Percentiles rank a stretch among this genome's conserved stretches.
Conservation (phyloP, 1,140 invertebrate genomes). For the Tribolium castaneum region DNA sequence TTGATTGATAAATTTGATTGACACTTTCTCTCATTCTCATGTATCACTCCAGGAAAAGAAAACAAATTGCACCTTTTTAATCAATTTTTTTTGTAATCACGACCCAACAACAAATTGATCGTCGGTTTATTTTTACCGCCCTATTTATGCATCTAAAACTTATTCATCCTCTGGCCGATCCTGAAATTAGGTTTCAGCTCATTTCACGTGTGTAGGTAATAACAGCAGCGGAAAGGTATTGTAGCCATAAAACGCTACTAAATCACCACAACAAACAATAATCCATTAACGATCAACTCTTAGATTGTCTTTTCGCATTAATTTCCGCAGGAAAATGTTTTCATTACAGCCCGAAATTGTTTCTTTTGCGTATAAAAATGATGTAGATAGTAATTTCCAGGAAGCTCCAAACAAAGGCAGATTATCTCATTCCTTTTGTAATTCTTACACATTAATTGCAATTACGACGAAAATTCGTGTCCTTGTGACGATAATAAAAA, state of each 20-base stretch:
- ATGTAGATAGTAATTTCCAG: background rate
- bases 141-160: too few species aligned
- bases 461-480: background rate
- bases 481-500: background rate
- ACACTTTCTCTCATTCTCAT: background rate
- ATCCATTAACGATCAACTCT: background rate
- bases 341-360: conserved; percentile 5
- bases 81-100: too few species aligned
- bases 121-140: too few species aligned
- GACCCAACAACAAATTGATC: too few species aligned
- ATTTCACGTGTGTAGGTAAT: background rate
- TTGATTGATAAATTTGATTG: background rate
- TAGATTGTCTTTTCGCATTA: background rate
- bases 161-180: too few species aligned
- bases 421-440: background rate
- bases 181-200: background rate
- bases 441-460: background rate
- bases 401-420: background rate
- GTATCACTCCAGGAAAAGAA: too few species aligned
- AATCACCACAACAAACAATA: conserved; percentile 3
- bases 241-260: background rate
- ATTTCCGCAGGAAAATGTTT: background rate
- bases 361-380: background rate
- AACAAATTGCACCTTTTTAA: too few species aligned
- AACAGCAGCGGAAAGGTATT: too few species aligned